Percentiles rank a stretch among this genome's conserved stretches.
phyloP scores from a whole-genome alignment of 2,888 invertebrate species.

The Alsophila aescularia region DNA sequence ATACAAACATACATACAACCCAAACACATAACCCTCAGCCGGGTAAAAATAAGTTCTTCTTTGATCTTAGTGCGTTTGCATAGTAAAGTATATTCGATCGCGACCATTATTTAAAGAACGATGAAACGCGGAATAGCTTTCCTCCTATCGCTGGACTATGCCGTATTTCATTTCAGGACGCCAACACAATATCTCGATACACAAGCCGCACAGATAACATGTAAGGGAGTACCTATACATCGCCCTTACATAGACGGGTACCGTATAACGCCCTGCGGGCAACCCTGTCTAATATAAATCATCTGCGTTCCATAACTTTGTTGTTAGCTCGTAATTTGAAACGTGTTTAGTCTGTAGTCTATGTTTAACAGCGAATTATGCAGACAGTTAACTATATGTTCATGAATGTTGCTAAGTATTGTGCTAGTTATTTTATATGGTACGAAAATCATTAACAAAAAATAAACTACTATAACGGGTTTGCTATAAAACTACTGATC shows the following conservation, averaged over 20 bases:
- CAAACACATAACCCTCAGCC: no score
- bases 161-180: conserved; percentile 2
- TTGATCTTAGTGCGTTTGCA: no score
- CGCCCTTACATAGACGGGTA: conserved; percentile 37
- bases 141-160: neutral
- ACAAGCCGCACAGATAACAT: conserved; percentile 7
- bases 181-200: conserved; percentile 5
- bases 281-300: conserved; percentile 69
- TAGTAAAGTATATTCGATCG: no score
- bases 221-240: conserved; percentile 29
- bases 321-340: conserved; percentile 64
- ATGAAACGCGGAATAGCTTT: no score
- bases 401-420: neutral
- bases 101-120: no score
- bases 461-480: no score
- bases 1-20: no score
- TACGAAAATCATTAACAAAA: no score
- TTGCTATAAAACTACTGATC: no score
- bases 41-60: no score
- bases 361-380: conserved; percentile 23
- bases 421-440: neutral
- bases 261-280: conserved; percentile 56
- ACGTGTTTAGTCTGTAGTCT: conserved; percentile 53
- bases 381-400: conserved; percentile 33
- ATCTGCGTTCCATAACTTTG: conserved; percentile 66